Base-by-base conservation (phyloP, 2,888 invertebrate genomes). In the Amphiduros pacificus region DNA sequence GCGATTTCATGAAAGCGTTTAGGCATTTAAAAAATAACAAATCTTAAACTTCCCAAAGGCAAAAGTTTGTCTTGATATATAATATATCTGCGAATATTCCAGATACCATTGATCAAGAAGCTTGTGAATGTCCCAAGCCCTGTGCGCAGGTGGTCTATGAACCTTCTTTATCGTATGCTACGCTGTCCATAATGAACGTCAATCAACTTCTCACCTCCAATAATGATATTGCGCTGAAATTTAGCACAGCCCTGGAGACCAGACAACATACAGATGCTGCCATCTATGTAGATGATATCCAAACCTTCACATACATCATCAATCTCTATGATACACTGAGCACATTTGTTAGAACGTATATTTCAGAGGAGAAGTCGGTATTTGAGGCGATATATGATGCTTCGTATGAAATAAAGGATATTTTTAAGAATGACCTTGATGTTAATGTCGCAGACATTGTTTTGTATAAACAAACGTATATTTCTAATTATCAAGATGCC, bases 141-240 rank as follows among this genome's bases (percentile, higher is more conserved):
- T 73, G 72, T 59, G 57, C 64, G 20, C 69, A 65, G 58, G 66
- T 63, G 1, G 60, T 63, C 14, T 73, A 69, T 55, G 68, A 71
- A 22, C 60, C 68, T 9, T 52, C 59, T 0, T 53, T 71, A 2
- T 68, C 71, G 2, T 61, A 64, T n/a, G 71, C 71, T 17, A 64
- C 67, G 3, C 63, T 68, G 22, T 68, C 68, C 27, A 44, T 55
- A 0, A 54, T 65, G 27, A 67, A 61, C 48, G 67, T 68, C 14
- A 54, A 64, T 41, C 62, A 62, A 52, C 62, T 68, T 28, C 65
- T 68, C 32, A 64, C 54, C 26, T 49, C 55, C 4, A 61, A 61
- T 53, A 55, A 53, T 17, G 61, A 63, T n/a, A 58, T 65, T 14
- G 2, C 29, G 1, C 17, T 11, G 4, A 67, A 67, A 50, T 67